Percentiles rank a stretch among this genome's conserved stretches.
These are phyloP conservation scores for Leuctra nigra DNA, from an alignment of 2,888 invertebrate species.

Conservation along the genomic window DNA sequence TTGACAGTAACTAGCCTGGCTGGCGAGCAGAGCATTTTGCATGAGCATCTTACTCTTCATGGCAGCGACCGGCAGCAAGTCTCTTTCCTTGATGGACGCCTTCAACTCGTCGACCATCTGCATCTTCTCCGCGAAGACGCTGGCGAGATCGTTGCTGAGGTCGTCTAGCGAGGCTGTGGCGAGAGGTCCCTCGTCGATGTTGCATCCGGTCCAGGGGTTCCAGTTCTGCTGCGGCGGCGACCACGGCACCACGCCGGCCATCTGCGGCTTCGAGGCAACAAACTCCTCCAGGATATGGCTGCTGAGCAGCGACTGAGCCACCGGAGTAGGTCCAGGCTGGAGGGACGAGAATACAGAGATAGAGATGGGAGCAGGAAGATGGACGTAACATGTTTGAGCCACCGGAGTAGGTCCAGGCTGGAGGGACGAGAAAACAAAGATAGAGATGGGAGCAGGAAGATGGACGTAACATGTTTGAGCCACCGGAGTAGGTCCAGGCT, in stretches of 20 bases:
- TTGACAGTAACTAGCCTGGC: too few species aligned
- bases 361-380: too few species aligned
- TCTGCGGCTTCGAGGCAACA: slow-evolving; percentile 52
- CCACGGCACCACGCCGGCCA: slow-evolving; percentile 87
- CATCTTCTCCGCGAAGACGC: slow-evolving; percentile 53
- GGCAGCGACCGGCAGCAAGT: slow-evolving; percentile 70
- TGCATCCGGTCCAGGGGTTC: slow-evolving; percentile 96
- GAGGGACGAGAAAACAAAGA: too few species aligned
- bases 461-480: too few species aligned
- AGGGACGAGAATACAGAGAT: too few species aligned
- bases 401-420: too few species aligned
- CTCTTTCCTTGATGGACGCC: slow-evolving; percentile 54
- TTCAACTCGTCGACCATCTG: slow-evolving; percentile 54
- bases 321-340: slow-evolving; percentile 25
- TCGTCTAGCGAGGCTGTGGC: slow-evolving; percentile 50
- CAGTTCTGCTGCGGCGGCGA: slow-evolving; percentile 93
- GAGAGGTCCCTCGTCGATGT: slow-evolving; percentile 90
- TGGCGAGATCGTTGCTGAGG: slow-evolving; percentile 65
- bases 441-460: too few species aligned
- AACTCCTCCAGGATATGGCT: slow-evolving; percentile 56
- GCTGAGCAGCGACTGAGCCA: slow-evolving; percentile 48
- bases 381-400: too few species aligned
- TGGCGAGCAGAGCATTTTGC: too few species aligned
- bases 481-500: too few species aligned
- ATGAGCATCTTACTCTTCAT: slow-evolving; percentile 52